These are phyloP conservation scores for Riparia riparia DNA, from an alignment of 2,113 vertebrate genomes.

Conservation along the genomic window DNA sequence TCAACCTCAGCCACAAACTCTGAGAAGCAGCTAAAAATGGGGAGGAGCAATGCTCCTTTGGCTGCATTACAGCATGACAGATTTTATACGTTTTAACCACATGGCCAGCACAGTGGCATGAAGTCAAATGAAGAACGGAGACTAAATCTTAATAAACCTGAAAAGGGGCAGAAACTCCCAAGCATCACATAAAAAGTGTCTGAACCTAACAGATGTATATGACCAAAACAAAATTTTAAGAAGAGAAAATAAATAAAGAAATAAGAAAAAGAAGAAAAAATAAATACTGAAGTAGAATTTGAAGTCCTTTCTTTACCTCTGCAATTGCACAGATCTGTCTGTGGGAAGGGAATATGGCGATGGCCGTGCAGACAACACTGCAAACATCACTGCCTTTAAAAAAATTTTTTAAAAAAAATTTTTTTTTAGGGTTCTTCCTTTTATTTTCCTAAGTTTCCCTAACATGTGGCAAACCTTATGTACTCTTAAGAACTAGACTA, in stretches of 20 bases:
- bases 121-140: background rate
- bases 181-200: background rate
- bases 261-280: background rate
- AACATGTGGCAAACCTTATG: background rate
- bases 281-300: background rate
- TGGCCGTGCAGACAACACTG: background rate
- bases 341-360: background rate
- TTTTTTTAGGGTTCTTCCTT: background rate
- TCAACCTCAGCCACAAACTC: background rate
- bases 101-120: background rate
- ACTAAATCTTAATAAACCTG: background rate
- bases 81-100: background rate
- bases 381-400: background rate
- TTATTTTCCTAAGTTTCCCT: background rate
- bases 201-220: background rate
- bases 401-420: background rate
- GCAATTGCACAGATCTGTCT: background rate
- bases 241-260: background rate
- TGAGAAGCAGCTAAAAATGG: background rate
- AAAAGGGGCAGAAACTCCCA: background rate
- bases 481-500: constrained; percentile 26
- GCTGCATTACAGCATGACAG: background rate
- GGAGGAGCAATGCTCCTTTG: background rate
- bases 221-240: background rate
- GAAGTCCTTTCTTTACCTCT: background rate